These are phyloP conservation scores for Drosophila pectinifera DNA, from an alignment of 1,140 invertebrate genomes.

Conservation along the genomic window DNA sequence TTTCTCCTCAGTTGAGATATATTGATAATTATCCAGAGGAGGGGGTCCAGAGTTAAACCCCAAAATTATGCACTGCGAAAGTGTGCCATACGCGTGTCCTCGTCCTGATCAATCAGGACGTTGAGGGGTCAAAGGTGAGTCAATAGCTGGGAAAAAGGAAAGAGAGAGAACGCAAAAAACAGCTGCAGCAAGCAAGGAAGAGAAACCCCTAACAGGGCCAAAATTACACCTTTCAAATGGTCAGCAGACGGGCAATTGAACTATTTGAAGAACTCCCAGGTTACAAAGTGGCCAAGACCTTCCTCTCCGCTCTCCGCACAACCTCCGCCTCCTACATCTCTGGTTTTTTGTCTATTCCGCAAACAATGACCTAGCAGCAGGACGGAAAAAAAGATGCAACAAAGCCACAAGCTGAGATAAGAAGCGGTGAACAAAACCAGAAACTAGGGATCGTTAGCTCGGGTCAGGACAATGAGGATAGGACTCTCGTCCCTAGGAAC, in stretches of 20 bases:
- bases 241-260: constrained; percentile 63
- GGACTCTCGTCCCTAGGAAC: constrained; percentile 3
- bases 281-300: constrained; percentile 64
- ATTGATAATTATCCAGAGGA: background rate
- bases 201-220: constrained; percentile 35
- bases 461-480: constrained; percentile 49
- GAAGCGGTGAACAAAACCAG: constrained; percentile 57
- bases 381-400: constrained; percentile 38
- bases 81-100: constrained; percentile 60
- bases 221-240: constrained; percentile 81
- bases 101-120: constrained; percentile 9
- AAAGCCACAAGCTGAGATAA: constrained; percentile 82
- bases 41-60: constrained; percentile 3
- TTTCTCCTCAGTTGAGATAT: background rate
- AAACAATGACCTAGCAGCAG: constrained; percentile 46
- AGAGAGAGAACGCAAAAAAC: constrained; percentile 1
- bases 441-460: constrained; percentile 49
- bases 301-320: constrained; percentile 9
- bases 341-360: constrained; percentile 37
- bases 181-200: constrained; percentile 31
- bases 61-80: constrained; percentile 21
- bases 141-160: constrained; percentile 31
- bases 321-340: too few species aligned
- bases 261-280: constrained; percentile 52
- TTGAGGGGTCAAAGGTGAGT: constrained; percentile 19